Percentiles rank a stretch among this genome's conserved stretches.
phyloP scores from a whole-genome alignment of 2,797 vertebrate genomes.

The Pseudopleuronectes americanus region DNA sequence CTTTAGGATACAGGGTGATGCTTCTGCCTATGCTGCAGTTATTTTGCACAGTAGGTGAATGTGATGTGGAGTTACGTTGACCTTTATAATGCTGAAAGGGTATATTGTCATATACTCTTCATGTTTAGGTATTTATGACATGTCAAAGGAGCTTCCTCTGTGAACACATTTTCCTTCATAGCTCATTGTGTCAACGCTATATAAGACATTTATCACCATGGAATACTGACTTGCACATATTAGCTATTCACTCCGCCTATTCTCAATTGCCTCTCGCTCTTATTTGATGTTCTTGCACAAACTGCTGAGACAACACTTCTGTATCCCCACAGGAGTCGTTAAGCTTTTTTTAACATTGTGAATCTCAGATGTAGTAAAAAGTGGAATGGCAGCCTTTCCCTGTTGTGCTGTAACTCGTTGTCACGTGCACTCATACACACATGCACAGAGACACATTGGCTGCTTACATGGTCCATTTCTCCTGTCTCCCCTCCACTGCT shows the following conservation, averaged over 20 bases:
- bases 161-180: neutral
- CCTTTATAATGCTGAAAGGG: too few species aligned
- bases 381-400: slow-evolving; percentile 1
- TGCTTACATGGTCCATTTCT: neutral
- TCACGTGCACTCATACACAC: neutral
- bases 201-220: neutral
- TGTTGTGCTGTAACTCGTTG: slow-evolving; percentile 8
- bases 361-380: neutral
- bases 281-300: slow-evolving; percentile 6
- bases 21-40: neutral
- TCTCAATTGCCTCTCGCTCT: neutral
- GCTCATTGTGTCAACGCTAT: neutral
- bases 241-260: too few species aligned
- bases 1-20: neutral
- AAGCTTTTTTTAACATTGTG: neutral
- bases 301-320: neutral
- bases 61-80: neutral
- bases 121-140: neutral
- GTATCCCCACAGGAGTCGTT: slow-evolving; percentile 2
- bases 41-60: neutral
- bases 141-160: neutral
- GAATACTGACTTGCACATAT: neutral
- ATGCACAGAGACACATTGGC: neutral
- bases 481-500: neutral
- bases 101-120: neutral